Evolutionary conservation across 1,140 invertebrate species (phyloP), one percentile per base, ranked within the genome.

Genomic region (Drusus annulatus): DNA sequence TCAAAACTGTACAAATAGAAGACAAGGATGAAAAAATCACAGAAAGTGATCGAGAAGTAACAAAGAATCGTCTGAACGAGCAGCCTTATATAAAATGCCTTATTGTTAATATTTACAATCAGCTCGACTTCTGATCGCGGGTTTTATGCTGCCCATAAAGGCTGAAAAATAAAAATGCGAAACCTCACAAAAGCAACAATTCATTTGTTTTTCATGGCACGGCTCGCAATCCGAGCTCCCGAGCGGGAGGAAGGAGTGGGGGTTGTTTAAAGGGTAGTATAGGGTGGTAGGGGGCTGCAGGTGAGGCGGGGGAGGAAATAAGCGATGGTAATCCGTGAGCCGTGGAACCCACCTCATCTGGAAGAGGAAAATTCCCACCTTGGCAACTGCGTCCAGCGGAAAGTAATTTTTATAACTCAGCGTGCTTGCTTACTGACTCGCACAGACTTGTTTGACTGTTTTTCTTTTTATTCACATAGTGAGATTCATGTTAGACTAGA

Each of bases 141-240:
- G 36, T 71, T 71, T 50, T 50, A 71, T 51, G 68, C 25, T 19
- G 21, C 19, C 36, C 19, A 71, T 71, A 71, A 71, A 71, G 36
- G 25, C 17, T 51, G 68, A 71, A 71, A 71, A 71, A 71, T 71
- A 71, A 71, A 71, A 71, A 51, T 51, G 19, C n/a, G 68, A 21
- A 71, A 71, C 68, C 68, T 51, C 45, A 71, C 68, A 71, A 71
- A 71, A 71, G 68, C n/a, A 71, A 51, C 36, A 19, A 71, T 71
- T 71, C 68, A 51, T 71, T 71, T 71, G 68, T 71, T 71, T 71
- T 71, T 71, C 68, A 71, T 51, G 36, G 36, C 68, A 19, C 45
- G 36, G 68, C 45, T 69, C 65, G 50, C 65, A 51, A 69, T 69
- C 31, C 45, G 65, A 69, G 62, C 23, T 65, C 31, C 31, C 8